Evolutionary conservation across 2,113 vertebrate species (phyloP).

Genomic region (Nothocercus julius): DNA sequence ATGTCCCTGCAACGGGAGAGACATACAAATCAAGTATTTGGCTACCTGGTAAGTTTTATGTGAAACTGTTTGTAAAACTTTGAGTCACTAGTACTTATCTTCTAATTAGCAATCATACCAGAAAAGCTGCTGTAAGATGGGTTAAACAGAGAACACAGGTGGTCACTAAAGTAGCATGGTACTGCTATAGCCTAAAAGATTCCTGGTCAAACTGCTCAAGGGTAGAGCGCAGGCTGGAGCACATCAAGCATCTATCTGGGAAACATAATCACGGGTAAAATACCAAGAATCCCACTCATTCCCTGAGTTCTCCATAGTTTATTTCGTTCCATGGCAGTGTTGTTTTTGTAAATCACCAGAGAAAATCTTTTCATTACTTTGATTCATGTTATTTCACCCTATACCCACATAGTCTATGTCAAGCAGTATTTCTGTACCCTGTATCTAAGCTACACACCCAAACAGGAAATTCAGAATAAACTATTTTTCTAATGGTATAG

Average conservation of each 20-base stretch:
- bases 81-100: background rate
- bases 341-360: background rate
- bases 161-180: background rate
- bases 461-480: background rate
- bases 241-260: too few species aligned
- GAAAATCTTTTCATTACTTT: background rate
- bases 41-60: background rate
- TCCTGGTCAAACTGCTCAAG: background rate
- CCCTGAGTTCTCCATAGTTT: background rate
- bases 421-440: background rate
- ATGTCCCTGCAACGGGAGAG: background rate
- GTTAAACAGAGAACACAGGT: background rate
- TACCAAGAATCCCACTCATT: background rate
- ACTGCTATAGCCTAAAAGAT: background rate
- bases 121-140: background rate
- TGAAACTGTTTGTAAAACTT: background rate
- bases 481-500: background rate
- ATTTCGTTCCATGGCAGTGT: background rate
- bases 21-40: background rate
- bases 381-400: background rate
- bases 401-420: background rate
- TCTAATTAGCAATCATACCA: background rate
- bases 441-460: background rate
- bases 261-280: background rate
- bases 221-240: too few species aligned